phyloP scores from a whole-genome alignment of 2,888 invertebrate genomes.

The Thecocarcelia acutangulata region DNA sequence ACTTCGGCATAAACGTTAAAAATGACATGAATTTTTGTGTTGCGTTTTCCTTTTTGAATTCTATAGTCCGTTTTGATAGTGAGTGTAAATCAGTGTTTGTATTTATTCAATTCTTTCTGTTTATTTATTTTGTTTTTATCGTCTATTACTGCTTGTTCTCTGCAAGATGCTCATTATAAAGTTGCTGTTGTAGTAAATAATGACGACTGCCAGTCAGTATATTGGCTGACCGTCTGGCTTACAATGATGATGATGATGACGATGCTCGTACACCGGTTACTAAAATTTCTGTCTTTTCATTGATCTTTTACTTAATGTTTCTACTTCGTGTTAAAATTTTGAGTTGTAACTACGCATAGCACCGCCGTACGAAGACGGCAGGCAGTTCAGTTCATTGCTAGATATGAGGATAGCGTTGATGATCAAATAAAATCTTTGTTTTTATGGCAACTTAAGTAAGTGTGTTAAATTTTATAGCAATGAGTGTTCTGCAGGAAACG shows the following conservation, averaged over 20 bases:
- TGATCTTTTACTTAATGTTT: slow-evolving; percentile 20
- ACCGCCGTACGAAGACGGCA: slow-evolving; percentile 8
- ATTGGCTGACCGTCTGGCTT: slow-evolving; percentile 16
- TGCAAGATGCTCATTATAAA: slow-evolving; percentile 31
- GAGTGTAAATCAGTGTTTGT: slow-evolving; percentile 49
- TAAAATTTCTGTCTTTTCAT: slow-evolving; percentile 30
- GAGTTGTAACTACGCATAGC: slow-evolving; percentile 30
- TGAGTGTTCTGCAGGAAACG: slow-evolving; percentile 63
- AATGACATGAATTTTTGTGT: slow-evolving; percentile 69
- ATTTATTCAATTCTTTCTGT: slow-evolving; percentile 7
- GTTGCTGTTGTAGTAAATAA: slow-evolving; percentile 41
- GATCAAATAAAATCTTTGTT: slow-evolving; percentile 78
- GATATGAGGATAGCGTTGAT: slow-evolving; percentile 65
- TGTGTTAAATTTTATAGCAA: slow-evolving; percentile 67
- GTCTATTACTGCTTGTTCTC: slow-evolving; percentile 20
- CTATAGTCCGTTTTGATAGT: slow-evolving; percentile 37
- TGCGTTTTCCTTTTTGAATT: slow-evolving; percentile 34
- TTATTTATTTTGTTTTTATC: slow-evolving; percentile 1
- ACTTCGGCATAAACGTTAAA: slow-evolving; percentile 55
- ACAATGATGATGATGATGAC: too few relatives aligned
- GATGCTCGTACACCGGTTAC: slow-evolving; percentile 51
- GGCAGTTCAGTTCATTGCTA: slow-evolving; percentile 18
- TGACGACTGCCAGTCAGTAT: slow-evolving; percentile 27
- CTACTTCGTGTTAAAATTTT: slow-evolving; percentile 40
- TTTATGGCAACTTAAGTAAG: slow-evolving; percentile 75